phyloP scores from a whole-genome alignment of 2,888 invertebrate species.

The Melinaea marsaeus region DNA sequence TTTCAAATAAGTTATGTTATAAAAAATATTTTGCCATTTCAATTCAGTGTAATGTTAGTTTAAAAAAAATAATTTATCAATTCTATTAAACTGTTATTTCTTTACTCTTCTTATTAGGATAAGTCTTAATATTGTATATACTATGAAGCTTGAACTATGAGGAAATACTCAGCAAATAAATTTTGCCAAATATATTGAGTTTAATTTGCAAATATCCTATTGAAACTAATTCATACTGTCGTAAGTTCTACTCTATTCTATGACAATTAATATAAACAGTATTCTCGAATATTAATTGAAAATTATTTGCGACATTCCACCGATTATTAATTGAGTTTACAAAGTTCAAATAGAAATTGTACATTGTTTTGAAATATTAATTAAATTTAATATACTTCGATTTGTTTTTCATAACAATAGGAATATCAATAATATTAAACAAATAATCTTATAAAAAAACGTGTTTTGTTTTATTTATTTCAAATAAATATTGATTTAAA shows the following conservation, averaged over 20 bases:
- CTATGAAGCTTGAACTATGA: constrained; percentile 18
- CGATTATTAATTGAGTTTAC: not conserved
- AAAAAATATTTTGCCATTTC: not conserved
- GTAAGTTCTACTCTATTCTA: constrained; percentile 7
- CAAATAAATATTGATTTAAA: no score
- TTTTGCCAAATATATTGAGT: constrained; percentile 33
- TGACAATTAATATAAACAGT: not conserved
- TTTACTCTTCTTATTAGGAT: no score
- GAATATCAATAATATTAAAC: no score
- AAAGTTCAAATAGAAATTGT: not conserved
- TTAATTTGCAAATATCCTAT: constrained; percentile 24
- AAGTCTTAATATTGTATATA: no score
- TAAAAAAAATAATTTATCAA: not conserved
- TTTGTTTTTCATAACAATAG: no score
- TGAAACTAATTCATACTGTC: constrained; percentile 13
- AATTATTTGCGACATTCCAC: not conserved
- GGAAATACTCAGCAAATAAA: constrained; percentile 37
- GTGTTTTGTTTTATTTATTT: no score
- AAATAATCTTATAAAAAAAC: no score
- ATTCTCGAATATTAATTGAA: not conserved
- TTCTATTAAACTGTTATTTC: not conserved
- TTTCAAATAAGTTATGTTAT: not conserved
- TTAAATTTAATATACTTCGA: not conserved
- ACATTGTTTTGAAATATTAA: not conserved
- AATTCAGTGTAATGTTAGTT: not conserved